Percentiles rank a stretch among this genome's conserved stretches.
Conservation (phyloP, 2,113 vertebrate genomes). For the Mixornis gularis region DNA sequence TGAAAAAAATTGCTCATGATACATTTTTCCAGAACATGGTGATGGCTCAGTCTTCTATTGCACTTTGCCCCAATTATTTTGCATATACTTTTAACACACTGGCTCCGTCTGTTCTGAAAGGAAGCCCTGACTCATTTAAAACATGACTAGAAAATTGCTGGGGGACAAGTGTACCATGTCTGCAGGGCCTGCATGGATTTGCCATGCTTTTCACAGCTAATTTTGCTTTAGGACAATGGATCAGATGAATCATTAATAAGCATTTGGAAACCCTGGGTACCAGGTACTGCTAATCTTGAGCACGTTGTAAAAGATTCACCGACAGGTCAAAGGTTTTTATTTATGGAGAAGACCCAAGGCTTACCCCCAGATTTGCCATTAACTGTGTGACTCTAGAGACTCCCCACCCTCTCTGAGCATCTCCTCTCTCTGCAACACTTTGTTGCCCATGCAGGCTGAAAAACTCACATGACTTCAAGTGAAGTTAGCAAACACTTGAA, state of each 20-base stretch:
- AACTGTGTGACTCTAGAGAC: background rate
- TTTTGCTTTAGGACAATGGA: conserved; percentile 25
- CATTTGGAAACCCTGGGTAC: background rate
- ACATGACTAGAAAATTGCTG: background rate
- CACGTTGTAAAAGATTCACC: conserved; percentile 51
- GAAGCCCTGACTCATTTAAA: background rate
- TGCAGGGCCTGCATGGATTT: background rate
- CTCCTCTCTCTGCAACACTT: background rate
- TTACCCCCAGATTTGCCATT: conserved; percentile 43
- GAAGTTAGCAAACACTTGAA: background rate
- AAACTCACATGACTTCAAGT: background rate
- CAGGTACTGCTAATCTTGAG: background rate
- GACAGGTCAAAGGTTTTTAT: conserved; percentile 33
- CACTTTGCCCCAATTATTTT: background rate
- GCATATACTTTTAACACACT: background rate
- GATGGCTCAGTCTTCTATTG: background rate
- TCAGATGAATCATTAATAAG: conserved; percentile 53
- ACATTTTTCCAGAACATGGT: background rate
- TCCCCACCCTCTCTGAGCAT: background rate
- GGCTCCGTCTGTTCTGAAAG: background rate
- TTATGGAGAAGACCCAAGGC: background rate
- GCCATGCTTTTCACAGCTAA: background rate
- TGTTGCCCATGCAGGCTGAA: background rate
- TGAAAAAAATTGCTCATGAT: background rate
- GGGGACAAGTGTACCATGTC: background rate